phyloP scores from a whole-genome alignment of 2,888 invertebrate species.

The Idaea dimidiata region DNA sequence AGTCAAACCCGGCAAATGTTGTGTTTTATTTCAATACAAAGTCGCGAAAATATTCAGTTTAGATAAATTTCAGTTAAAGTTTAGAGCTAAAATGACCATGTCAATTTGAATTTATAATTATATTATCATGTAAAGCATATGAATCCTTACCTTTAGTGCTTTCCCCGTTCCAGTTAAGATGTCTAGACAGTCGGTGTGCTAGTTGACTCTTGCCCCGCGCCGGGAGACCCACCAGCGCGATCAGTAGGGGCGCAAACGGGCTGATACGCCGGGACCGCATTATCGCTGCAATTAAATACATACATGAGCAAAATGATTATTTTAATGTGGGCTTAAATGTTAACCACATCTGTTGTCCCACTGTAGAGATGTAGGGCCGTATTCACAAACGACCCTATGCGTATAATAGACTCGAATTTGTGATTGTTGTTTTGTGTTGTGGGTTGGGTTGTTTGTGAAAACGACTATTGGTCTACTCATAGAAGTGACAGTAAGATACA shows the following conservation, averaged over 20 bases:
- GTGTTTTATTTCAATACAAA: too few relatives aligned
- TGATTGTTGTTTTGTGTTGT: too few relatives aligned
- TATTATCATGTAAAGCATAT: not conserved
- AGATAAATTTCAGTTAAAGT: too few relatives aligned
- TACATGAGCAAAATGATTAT: not conserved
- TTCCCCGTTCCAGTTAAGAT: slow-evolving; percentile 95
- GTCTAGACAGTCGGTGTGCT: slow-evolving; percentile 91
- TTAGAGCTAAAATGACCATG: too few relatives aligned
- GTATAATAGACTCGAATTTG: too few relatives aligned
- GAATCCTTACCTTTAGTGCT: slow-evolving; percentile 85
- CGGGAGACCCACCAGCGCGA: slow-evolving; percentile 94
- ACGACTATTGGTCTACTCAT: too few relatives aligned
- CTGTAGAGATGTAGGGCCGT: not conserved
- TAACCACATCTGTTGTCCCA: too few relatives aligned
- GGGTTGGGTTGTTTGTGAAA: too few relatives aligned
- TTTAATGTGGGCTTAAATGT: not conserved
- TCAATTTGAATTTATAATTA: not conserved
- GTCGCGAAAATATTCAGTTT: too few relatives aligned
- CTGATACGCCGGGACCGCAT: slow-evolving; percentile 73
- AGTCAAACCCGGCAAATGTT: too few relatives aligned
- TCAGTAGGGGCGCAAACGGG: slow-evolving; percentile 86
- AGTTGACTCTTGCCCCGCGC: slow-evolving; percentile 96
- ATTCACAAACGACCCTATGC: too few relatives aligned
- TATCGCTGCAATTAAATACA: slow-evolving; percentile 61
- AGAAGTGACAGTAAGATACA: not conserved